Percentiles rank a stretch among this genome's conserved stretches.
phyloP scores from a whole-genome alignment of 2,113 vertebrate species.

The Bombycilla garrulus region DNA sequence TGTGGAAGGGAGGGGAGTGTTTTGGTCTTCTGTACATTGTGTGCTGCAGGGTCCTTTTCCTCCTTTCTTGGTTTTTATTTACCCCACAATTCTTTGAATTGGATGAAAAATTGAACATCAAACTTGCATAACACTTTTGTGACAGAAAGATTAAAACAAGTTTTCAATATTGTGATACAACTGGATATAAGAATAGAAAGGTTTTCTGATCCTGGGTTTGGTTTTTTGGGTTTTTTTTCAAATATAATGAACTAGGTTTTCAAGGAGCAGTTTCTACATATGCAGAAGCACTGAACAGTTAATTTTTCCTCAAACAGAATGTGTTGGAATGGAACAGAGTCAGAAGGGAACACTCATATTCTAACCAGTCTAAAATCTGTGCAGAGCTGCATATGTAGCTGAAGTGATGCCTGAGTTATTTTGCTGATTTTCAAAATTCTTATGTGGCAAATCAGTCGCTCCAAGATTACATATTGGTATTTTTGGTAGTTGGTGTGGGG shows the following conservation, averaged over 20 bases:
- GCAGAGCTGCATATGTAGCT: background rate
- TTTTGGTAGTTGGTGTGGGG: background rate
- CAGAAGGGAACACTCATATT: background rate
- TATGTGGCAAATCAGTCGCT: background rate
- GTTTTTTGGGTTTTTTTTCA: rapidly evolving
- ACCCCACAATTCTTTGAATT: background rate
- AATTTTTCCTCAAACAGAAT: background rate
- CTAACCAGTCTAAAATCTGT: background rate
- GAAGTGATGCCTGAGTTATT: background rate
- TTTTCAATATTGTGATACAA: background rate
- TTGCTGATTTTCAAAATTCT: background rate
- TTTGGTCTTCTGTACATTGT: background rate
- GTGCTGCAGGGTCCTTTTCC: background rate
- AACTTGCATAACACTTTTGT: background rate
- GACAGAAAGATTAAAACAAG: background rate
- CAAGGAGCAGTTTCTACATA: background rate
- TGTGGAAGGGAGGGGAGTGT: background rate
- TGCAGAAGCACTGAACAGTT: background rate
- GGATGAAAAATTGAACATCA: background rate
- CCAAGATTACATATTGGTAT: background rate
- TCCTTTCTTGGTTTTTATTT: background rate
- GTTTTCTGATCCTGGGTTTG: background rate
- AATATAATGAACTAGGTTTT: background rate
- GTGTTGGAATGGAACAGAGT: background rate
- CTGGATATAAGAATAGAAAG: background rate